phyloP scores from a whole-genome alignment of 2,797 vertebrate genomes.

The Muraenolepis orangiensis region DNA sequence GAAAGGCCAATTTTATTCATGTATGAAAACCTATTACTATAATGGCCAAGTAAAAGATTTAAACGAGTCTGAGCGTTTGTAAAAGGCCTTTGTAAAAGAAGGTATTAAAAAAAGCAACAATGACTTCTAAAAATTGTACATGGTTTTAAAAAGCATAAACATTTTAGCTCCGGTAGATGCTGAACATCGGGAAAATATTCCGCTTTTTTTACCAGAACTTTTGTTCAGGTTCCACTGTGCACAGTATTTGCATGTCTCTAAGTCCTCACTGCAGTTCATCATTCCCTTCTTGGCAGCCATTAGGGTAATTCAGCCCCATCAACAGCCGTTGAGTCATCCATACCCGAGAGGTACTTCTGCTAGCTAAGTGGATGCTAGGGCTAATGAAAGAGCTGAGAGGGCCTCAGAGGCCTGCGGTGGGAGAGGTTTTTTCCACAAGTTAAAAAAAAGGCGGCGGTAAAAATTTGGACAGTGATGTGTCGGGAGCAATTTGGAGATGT shows the following conservation, averaged over 20 bases:
- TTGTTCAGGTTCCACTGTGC: not conserved
- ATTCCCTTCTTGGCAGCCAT: conserved; percentile 39
- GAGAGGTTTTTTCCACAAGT: conserved; percentile 32
- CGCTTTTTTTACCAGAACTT: conserved; percentile 9
- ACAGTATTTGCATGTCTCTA: not conserved
- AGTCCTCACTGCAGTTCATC: conserved; percentile 19
- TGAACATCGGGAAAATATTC: not conserved
- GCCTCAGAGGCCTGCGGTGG: conserved; percentile 34
- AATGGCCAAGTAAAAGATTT: too few species aligned
- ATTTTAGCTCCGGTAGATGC: not conserved
- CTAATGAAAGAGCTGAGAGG: conserved; percentile 51
- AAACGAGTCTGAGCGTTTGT: too few species aligned
- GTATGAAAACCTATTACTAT: too few species aligned
- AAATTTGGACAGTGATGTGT: conserved; percentile 29
- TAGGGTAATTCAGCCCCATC: conserved; percentile 45
- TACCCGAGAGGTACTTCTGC: conserved; percentile 40
- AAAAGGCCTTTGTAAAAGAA: too few species aligned
- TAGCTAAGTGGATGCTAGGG: conserved; percentile 58
- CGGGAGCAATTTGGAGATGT: conserved; percentile 25
- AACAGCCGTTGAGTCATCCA: conserved; percentile 50
- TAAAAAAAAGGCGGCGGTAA: conserved; percentile 36
- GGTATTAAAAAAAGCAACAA: too few species aligned
- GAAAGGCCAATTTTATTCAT: too few species aligned
- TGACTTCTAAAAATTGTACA: too few species aligned
- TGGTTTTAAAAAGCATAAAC: too few species aligned